A percentile compares a stretch with the other conserved stretches of the same genome.
Evolutionary conservation across 2,888 invertebrate species (phyloP).

Genomic region (Molorchus minor): DNA sequence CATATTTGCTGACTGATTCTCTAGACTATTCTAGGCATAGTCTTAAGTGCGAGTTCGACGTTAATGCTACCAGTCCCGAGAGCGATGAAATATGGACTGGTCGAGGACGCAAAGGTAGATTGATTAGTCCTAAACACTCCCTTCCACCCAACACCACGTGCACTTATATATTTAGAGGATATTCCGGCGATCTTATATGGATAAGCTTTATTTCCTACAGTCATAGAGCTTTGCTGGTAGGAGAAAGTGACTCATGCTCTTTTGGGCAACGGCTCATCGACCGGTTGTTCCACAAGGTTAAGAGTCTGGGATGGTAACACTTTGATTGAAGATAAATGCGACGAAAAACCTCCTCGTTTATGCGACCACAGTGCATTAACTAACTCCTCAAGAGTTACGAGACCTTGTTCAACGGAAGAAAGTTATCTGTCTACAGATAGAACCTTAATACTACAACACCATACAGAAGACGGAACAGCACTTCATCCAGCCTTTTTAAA

Average conservation of each 20-base stretch:
- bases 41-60: slow-evolving; percentile 75
- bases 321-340: slow-evolving; percentile 77
- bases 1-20: slow-evolving; percentile 85
- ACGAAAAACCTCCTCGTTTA: slow-evolving; percentile 79
- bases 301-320: slow-evolving; percentile 79
- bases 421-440: slow-evolving; percentile 75
- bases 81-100: slow-evolving; percentile 68
- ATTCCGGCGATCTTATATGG: slow-evolving; percentile 84
- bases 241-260: slow-evolving; percentile 60
- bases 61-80: slow-evolving; percentile 77
- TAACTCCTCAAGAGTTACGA: slow-evolving; percentile 77
- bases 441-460: slow-evolving; percentile 65
- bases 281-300: slow-evolving; percentile 74
- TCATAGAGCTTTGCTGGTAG: slow-evolving; percentile 76
- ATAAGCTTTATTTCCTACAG: slow-evolving; percentile 87
- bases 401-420: slow-evolving; percentile 82
- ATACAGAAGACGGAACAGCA: slow-evolving; percentile 77
- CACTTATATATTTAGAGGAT: slow-evolving; percentile 84
- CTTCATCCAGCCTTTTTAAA: slow-evolving; percentile 79
- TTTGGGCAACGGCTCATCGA: slow-evolving; percentile 53
- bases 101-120: slow-evolving; percentile 74
- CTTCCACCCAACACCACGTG: slow-evolving; percentile 87
- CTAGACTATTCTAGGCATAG: slow-evolving; percentile 78
- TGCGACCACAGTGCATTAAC: slow-evolving; percentile 83
- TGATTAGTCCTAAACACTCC: slow-evolving; percentile 84